Conservation (phyloP, 2,888 invertebrate genomes). For the Chelonus formosanus region DNA sequence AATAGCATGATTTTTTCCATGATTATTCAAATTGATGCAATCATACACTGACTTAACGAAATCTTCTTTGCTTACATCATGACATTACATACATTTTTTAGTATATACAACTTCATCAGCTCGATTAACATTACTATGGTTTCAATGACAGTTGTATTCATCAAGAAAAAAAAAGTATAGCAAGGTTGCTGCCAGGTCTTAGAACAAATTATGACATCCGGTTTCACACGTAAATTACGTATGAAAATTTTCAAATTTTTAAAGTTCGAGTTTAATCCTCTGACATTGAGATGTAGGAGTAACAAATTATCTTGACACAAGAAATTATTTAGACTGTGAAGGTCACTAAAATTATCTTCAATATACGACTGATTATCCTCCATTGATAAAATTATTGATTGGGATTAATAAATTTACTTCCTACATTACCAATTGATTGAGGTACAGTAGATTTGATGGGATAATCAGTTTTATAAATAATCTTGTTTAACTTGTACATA, state of each 20-base stretch:
- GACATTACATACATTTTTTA: too few relatives aligned
- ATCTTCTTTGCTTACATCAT: too few relatives aligned
- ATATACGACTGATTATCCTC: too few relatives aligned
- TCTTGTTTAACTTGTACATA: neutral
- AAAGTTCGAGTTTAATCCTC: neutral
- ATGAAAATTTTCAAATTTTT: neutral
- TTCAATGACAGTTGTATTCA: neutral
- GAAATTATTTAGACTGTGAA: neutral
- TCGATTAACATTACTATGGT: neutral
- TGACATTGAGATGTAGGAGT: neutral
- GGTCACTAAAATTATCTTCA: neutral
- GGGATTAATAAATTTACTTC: too few relatives aligned
- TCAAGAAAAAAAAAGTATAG: neutral
- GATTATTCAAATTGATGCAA: too few relatives aligned
- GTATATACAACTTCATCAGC: neutral
- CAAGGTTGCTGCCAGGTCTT: neutral
- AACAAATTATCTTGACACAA: neutral
- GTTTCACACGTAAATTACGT: neutral
- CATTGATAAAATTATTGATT: too few relatives aligned
- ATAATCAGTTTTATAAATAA: constrained; percentile 2
- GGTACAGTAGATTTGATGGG: neutral
- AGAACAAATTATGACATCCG: neutral
- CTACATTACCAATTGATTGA: too few relatives aligned
- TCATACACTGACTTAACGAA: too few relatives aligned
- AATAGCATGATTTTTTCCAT: neutral